Conservation (phyloP, 2,113 vertebrate species). For the Solenodon paradoxus region DNA sequence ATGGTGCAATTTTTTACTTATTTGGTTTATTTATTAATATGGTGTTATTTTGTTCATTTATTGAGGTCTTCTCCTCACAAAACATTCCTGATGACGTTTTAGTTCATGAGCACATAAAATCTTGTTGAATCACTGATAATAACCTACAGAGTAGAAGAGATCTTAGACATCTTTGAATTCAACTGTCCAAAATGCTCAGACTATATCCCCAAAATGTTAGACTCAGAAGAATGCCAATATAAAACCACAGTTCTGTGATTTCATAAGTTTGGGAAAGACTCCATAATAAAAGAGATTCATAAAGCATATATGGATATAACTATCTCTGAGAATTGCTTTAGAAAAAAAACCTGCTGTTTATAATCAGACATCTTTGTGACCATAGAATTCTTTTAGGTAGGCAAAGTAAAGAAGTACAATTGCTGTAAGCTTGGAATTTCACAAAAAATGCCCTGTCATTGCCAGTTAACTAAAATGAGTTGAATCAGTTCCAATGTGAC, state of each 20-base stretch:
- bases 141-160: not conserved
- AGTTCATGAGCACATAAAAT: not conserved
- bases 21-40: too few species aligned
- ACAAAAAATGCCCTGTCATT: not conserved
- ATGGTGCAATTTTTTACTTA: too few species aligned
- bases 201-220: not conserved
- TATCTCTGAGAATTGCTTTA: not conserved
- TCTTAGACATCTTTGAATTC: not conserved
- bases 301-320: not conserved
- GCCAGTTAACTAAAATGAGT: not conserved
- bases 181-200: not conserved
- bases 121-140: not conserved
- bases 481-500: not conserved
- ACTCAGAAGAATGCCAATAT: not conserved
- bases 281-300: not conserved
- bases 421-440: constrained; percentile 4
- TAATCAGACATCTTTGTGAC: not conserved
- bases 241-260: not conserved
- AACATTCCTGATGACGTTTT: not conserved
- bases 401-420: not conserved
- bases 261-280: not conserved
- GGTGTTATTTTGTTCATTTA: too few species aligned
- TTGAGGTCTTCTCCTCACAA: not conserved
- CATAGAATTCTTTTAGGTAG: not conserved
- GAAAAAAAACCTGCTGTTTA: not conserved